Conservation (phyloP, 2,888 invertebrate genomes). For the Zeuzera pyrina region DNA sequence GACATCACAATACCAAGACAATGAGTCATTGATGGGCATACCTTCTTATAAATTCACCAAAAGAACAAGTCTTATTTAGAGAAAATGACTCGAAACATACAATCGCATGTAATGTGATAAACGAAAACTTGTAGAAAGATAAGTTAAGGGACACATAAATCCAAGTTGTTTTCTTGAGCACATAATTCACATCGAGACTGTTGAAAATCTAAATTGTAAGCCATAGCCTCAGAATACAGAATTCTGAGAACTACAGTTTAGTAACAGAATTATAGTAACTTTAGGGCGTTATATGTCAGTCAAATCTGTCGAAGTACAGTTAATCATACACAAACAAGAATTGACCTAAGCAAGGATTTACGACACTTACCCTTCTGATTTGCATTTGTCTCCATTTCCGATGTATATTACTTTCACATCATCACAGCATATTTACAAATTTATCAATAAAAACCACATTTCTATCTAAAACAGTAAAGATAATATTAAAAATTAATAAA, state of each 20-base stretch:
- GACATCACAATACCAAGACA: conserved; percentile 53
- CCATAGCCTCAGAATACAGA: too few species aligned
- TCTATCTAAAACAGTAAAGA: conserved; percentile 13
- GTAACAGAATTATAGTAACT: conserved; percentile 16
- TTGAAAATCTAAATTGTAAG: too few species aligned
- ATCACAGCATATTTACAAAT: conserved; percentile 36
- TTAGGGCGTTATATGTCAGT: conserved; percentile 34
- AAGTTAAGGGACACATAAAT: too few species aligned
- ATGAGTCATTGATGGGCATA: conserved; percentile 41
- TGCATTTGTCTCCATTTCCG: conserved; percentile 62
- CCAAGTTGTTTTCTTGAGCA: too few species aligned
- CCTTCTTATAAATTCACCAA: too few species aligned
- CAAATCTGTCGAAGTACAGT: conserved; percentile 53
- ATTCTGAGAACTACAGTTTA: too few species aligned
- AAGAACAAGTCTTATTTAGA: too few species aligned
- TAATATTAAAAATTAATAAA: not conserved
- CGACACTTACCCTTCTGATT: conserved; percentile 60
- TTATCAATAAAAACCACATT: conserved; percentile 16
- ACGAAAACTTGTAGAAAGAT: too few species aligned
- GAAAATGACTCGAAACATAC: too few species aligned
- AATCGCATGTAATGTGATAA: too few species aligned
- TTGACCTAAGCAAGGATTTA: conserved; percentile 25
- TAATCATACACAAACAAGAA: conserved; percentile 64
- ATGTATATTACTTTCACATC: conserved; percentile 46
- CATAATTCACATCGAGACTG: too few species aligned